Evolutionary conservation across 2,888 invertebrate genomes (phyloP), one percentile per base, ranked within the genome.

Genomic region (Uropetala carovei): DNA sequence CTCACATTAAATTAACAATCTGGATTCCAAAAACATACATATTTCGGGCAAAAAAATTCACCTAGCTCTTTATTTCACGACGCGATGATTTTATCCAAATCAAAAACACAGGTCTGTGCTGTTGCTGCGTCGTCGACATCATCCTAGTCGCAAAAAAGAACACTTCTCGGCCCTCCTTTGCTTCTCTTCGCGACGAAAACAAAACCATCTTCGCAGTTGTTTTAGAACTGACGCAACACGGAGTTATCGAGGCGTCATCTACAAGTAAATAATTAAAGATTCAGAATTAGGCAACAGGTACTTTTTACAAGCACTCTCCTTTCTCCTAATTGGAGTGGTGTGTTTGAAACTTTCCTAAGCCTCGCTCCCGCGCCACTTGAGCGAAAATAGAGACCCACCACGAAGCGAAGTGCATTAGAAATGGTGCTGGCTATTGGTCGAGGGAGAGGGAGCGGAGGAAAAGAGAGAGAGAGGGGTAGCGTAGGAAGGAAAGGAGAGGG

Each of bases 311-410:
- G 22, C 75, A 75, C 75, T 75, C 13, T 75, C 75, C 22, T 27
- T 75, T 75, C 27, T 75, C 75, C 75, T 75, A 75, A 75, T 75
- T 75, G 75, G 75, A 75, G 75, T 22, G 75, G 75, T 75, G 22
- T 3, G n/a, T 22, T 22, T 10, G 75, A 75, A 75, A 75, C 75
- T 27, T 22, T 13, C 4, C 75, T 75, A 22, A 27, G 75, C 10
- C 75, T 27, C 27, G 75, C 11, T 59, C 59, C 75, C 27, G 27
- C 75, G n/a, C 11, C 75, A 75, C 75, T 22, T 75, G 75, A 13
- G 22, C 0, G 75, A 75, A 75, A 75, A 68, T 68, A 16, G 64
- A 64, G 18, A 14, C 64, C 64, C 64, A 11, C 64, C 64, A 8
- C 13, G 75, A 10, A 75, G 22, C 10, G 75, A 27, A 75, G 75